Conservation (phyloP, 2,113 vertebrate species). For the Empidonax traillii region DNA sequence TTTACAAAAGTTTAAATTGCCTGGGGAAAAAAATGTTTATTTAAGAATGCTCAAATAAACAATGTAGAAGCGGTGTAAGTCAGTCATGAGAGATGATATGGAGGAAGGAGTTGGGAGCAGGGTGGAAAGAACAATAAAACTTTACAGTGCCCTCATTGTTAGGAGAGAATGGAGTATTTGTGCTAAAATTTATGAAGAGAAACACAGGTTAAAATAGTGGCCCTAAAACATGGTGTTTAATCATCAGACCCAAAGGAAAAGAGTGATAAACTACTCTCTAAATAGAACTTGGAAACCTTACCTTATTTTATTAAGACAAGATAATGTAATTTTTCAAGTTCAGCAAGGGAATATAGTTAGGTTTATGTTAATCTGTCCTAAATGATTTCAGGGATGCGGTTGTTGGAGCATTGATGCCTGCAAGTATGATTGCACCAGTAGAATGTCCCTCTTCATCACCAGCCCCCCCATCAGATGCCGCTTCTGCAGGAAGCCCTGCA, state of each 20-base stretch:
- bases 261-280: neutral
- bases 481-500: slow-evolving; percentile 80
- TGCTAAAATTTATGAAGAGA: neutral
- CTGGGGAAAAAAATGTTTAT: neutral
- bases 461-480: slow-evolving; percentile 82
- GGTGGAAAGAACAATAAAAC: neutral
- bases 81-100: neutral
- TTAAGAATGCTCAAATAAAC: neutral
- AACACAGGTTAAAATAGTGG: neutral
- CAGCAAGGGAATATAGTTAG: neutral
- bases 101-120: neutral
- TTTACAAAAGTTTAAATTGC: neutral
- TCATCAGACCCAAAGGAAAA: neutral
- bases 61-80: neutral
- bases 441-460: slow-evolving; percentile 91
- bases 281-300: neutral
- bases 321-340: neutral
- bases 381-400: slow-evolving; percentile 86
- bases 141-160: neutral
- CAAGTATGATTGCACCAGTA: slow-evolving; percentile 92
- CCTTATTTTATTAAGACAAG: neutral
- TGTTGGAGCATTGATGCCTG: slow-evolving; percentile 93
- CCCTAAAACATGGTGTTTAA: neutral
- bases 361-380: neutral
- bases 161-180: neutral